Evolutionary conservation across 2,797 vertebrate species (phyloP).

Genomic region (Trematomus bernacchii): DNA sequence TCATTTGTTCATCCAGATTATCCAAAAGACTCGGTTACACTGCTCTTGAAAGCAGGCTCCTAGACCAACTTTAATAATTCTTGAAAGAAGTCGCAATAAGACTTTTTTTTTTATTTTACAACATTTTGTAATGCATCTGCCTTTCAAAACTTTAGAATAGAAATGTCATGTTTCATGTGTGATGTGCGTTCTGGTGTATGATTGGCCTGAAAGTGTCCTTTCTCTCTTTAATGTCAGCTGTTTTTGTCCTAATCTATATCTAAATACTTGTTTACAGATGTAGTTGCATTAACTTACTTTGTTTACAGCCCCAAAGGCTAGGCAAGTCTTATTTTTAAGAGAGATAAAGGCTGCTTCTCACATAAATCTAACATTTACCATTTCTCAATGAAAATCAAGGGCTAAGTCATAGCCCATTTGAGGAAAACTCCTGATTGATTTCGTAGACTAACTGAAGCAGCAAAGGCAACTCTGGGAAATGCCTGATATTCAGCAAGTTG

Average conservation of each 20-base stretch:
- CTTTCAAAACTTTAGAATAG: neutral
- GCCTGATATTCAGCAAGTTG: conserved; percentile 7
- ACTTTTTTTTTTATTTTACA: no score
- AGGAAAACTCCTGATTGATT: conserved; percentile 1
- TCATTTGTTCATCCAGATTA: neutral
- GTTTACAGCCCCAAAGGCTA: conserved; percentile 23
- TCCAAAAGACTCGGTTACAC: neutral
- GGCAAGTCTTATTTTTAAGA: neutral
- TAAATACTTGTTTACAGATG: neutral
- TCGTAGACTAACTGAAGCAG: neutral
- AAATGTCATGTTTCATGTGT: neutral
- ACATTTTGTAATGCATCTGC: neutral
- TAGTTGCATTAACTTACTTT: conserved; percentile 1
- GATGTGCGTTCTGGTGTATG: neutral
- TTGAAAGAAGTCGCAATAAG: neutral
- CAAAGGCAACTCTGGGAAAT: neutral
- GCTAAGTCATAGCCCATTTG: conserved; percentile 1
- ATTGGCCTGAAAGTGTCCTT: neutral
- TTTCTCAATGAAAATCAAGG: conserved; percentile 22
- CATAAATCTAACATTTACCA: conserved; percentile 14
- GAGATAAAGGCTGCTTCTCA: conserved; percentile 5
- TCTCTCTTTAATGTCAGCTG: neutral
- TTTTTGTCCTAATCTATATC: neutral
- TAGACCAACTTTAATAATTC: neutral
- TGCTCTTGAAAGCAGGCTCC: neutral